Conservation (phyloP, 2,888 invertebrate species). For the Lycaena phlaeas region DNA sequence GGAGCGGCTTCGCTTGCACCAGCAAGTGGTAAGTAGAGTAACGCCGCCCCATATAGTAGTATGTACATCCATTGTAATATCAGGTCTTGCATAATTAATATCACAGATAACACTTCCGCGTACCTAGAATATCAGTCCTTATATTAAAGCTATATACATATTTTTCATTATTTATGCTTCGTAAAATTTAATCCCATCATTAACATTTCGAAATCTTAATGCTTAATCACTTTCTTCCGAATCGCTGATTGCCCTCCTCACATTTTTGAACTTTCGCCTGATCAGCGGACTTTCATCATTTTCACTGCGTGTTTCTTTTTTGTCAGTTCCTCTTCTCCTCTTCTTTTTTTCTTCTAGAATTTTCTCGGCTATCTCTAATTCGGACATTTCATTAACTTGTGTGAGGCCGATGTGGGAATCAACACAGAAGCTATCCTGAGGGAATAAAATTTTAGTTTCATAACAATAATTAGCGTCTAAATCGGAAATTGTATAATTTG, state of each 20-base stretch:
- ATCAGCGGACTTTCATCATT: constrained; percentile 43
- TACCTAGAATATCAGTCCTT: neutral
- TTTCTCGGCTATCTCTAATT: constrained; percentile 77
- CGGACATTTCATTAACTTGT: constrained; percentile 59
- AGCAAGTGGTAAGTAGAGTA: too few species aligned
- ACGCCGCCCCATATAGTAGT: too few species aligned
- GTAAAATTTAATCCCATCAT: too few species aligned
- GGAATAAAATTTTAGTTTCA: constrained; percentile 9
- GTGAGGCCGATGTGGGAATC: constrained; percentile 70
- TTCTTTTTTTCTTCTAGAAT: constrained; percentile 47
- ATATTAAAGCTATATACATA: too few species aligned
- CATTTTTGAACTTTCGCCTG: constrained; percentile 36
- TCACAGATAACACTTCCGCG: constrained; percentile 8
- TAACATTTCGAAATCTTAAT: too few species aligned
- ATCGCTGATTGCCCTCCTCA: constrained; percentile 50
- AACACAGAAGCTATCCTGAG: constrained; percentile 78
- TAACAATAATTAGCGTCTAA: too few species aligned
- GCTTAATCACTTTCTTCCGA: constrained; percentile 50
- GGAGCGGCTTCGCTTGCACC: too few species aligned
- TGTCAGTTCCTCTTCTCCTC: constrained; percentile 21
- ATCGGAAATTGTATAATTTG: constrained; percentile 17
- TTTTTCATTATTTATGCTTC: too few species aligned
- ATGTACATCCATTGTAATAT: too few species aligned
- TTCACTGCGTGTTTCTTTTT: constrained; percentile 2
- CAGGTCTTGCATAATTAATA: constrained; percentile 9